Conservation (phyloP, 1,140 invertebrate genomes). For the Papilio dardanus region DNA sequence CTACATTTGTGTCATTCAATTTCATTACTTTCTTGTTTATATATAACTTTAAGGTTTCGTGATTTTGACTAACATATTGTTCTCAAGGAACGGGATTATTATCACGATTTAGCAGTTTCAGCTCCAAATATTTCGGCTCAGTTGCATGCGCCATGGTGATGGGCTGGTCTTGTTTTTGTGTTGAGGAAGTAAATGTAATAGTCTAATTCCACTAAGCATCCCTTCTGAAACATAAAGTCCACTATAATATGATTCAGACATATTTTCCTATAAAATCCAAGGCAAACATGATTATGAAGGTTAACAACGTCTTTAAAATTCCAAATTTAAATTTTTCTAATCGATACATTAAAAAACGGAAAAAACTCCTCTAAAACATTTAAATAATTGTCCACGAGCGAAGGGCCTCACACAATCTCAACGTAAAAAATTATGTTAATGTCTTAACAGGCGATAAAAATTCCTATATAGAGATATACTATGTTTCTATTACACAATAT, state of each 20-base stretch:
- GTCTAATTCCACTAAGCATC: no score
- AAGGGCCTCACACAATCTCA: not conserved
- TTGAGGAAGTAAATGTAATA: no score
- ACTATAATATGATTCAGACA: not conserved
- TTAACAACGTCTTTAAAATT: not conserved
- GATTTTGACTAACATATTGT: no score
- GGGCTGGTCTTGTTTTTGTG: no score
- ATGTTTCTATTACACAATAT: not conserved
- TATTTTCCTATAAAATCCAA: not conserved
- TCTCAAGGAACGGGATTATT: no score
- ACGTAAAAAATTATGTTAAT: not conserved
- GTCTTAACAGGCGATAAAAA: not conserved
- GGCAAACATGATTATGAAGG: not conserved
- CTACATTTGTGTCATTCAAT: no score
- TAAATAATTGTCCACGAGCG: not conserved
- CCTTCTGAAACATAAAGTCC: not conserved
- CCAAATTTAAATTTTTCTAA: not conserved
- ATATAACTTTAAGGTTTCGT: no score
- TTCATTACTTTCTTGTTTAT: no score
- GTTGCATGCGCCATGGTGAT: no score
- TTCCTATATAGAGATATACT: not conserved
- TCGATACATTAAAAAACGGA: not conserved
- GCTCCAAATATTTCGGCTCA: no score
- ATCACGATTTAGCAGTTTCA: no score
- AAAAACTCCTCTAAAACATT: not conserved